Base-by-base conservation (phyloP, 2,888 invertebrate species). In the Eupithecia abbreviata region DNA sequence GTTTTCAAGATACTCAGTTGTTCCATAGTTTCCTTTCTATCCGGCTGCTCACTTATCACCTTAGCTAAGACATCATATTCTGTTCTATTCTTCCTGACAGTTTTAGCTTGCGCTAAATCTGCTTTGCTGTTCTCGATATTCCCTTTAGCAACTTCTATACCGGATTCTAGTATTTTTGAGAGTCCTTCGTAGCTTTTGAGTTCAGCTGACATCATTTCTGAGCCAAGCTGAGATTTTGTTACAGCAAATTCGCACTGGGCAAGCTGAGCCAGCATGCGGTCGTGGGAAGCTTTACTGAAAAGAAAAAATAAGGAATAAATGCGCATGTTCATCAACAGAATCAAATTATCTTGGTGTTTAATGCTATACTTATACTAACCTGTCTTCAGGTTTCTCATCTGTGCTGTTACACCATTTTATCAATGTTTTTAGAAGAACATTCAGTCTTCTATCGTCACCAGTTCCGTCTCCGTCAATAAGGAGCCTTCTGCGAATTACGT, bases 401-500 rank as follows among this genome's bases (percentile, higher is more conserved):
- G 95, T 90, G 72, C 95, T 95, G 85, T 96, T 97, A 75, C 97
- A 96, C 97, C 97, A 98, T 92, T 98, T 98, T 68, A 97, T 96
- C 77, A 98, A 96, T 42, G 97, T 97, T 93, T 98, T 98, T 12
- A 98, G 91, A 30, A 99, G 93, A 75, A 97, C 97, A 88, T 98
- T 98, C 41, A 99, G 95, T 77, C 98, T 95, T 76, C 99, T 96
- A 88, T 99, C 99, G 88, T 99, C 99, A 41, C 99, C 99, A 12
- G 98, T 98, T 9, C 99, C 99, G 95, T 99, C 99, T 18, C 99
- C 99, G 90, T 99, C 99, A 85, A 99, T 98, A 49, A 99, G 92
- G 62, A 99, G 94, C 80, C 99, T 96, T 83, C 98, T 96, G 83
- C 98, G 97, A 79, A 99, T 98, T 66, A 99, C 98, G 89, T 99